These are phyloP conservation scores for Hippocampus comes DNA, from an alignment of 2,113 vertebrate genomes.

Conservation along the genomic window DNA sequence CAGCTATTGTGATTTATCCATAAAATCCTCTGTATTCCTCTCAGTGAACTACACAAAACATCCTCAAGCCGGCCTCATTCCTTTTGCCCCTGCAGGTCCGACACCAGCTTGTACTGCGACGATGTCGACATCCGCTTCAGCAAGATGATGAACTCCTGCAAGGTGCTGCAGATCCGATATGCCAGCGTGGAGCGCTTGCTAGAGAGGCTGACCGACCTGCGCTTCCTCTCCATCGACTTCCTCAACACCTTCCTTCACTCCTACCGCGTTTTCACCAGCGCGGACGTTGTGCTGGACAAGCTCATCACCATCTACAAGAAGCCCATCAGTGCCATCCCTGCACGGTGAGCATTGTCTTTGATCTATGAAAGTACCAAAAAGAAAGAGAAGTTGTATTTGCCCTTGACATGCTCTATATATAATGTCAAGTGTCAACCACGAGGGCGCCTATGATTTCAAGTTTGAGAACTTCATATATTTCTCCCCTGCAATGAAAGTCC, in stretches of 20 bases:
- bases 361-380: too few relatives aligned
- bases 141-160: constrained; percentile 99
- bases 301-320: constrained; percentile 96
- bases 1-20: too few relatives aligned
- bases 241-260: constrained; percentile 98
- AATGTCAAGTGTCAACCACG: neutral
- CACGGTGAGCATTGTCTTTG: constrained; percentile 78
- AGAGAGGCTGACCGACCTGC: constrained; percentile 90
- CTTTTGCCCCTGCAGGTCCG: constrained; percentile 77
- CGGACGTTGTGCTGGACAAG: constrained; percentile 89
- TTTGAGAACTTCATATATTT: neutral
- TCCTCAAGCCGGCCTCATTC: too few relatives aligned
- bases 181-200: constrained; percentile 91
- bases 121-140: constrained; percentile 98
- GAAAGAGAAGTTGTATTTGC: too few relatives aligned
- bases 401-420: too few relatives aligned
- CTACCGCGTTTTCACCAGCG: constrained; percentile 91
- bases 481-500: neutral
- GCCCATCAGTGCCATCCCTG: constrained; percentile 94
- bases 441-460: neutral
- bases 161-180: constrained; percentile 97
- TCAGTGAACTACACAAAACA: too few relatives aligned
- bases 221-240: constrained; percentile 97
- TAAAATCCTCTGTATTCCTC: too few relatives aligned
- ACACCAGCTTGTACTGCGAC: constrained; percentile 93